Base-by-base conservation (phyloP, 2,113 vertebrate species). In the Caloenas nicobarica region DNA sequence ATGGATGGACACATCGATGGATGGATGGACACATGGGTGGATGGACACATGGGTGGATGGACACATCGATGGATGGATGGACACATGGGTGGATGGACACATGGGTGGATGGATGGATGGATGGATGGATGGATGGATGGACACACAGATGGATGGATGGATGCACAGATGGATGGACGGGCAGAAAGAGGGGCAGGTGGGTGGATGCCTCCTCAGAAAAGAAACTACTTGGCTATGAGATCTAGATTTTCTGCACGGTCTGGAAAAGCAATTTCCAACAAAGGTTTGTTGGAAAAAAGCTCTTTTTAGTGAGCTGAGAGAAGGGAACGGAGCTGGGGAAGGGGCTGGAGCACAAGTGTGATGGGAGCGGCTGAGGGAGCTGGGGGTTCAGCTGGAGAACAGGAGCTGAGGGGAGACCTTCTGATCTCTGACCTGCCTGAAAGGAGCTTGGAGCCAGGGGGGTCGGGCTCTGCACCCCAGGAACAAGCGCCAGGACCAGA, bases 161-260 rank as follows among this genome's bases (percentile, higher is more conserved):
- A 42, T 42, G 13, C 13, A 42, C 13, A 14, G 13, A 42, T 14
- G 38, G 38, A 38, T 38, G 38, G 38, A 42, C 8, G 42, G 42
- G 16, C 16, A 44, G 42, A 44, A 16, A 16, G 42, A 44, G 42
- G 16, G 42, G 42, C 42, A 44, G 42, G 42, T 44, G 42, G 42
- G 42, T 44, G 9, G 76, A 42, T 10, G 53, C 24, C 58, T n/a
- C 82, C 71, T 56, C 34, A 16, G 48, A 12, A 26, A 42, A 57
- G 26, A 62, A 15, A 9, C 3, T 3, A 3, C 34, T 18, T 25
- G 40, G 28, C 28, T 28, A 16, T 1, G 14, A 13, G 65, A 36
- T 28, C n/a, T 4, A 0, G 7, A 16, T 36, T 33, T 82, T 29
- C 64, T 31, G 42, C 19, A 8, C 0, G 9, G 13, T 24, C 36